Base-by-base conservation (phyloP, 2,797 vertebrate species). In the Botia almorhae region DNA sequence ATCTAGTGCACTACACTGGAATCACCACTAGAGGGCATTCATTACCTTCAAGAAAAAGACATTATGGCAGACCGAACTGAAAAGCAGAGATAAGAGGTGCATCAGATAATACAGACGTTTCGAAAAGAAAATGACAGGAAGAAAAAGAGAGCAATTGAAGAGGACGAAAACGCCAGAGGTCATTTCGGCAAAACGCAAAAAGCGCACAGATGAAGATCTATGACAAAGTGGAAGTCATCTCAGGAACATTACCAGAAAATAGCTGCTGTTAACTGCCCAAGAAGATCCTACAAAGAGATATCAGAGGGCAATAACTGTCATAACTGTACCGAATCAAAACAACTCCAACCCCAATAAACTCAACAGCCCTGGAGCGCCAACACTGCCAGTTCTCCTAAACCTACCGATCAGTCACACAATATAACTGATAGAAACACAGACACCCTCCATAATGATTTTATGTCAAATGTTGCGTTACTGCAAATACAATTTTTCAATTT, bases 241-340 rank as follows among this genome's bases (percentile, higher is more conserved):
- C n/a, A 12, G 4, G 19, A 82, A 65, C 76, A 63, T 56, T 73
- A 70, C n/a, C 14, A 26, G 73, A 76, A 82, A 84, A 79, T 29
- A 63, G n/a, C 60, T 67, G 10, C 6, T 60, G 46, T 78, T 74
- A 74, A 43, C 23, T 1, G 39, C 50, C 60, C 7, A 26, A 63
- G 69, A 50, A 16, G 21, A 78, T 58, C 63, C 64, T 11, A 39
- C 51, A 60, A 13, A 69, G 21, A 61, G 39, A 79, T 39, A 75
- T 16, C 26, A 19, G 46, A 7, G 13, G 36, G 29, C 21, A 69
- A 19, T 50, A 64, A 70, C 26, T 21, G 21, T 33, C 21, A 55
- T 46, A 48, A 36, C 63, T 46, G 51, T 14, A 50, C n/a, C 0
- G 43, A 63, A 46, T 23, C 29, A 36, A 78, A 70, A 64, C 68